Percentiles rank a stretch among this genome's conserved stretches.
phyloP scores from a whole-genome alignment of 2,797 vertebrate genomes.

The Typhlichthys eigenmanni region DNA sequence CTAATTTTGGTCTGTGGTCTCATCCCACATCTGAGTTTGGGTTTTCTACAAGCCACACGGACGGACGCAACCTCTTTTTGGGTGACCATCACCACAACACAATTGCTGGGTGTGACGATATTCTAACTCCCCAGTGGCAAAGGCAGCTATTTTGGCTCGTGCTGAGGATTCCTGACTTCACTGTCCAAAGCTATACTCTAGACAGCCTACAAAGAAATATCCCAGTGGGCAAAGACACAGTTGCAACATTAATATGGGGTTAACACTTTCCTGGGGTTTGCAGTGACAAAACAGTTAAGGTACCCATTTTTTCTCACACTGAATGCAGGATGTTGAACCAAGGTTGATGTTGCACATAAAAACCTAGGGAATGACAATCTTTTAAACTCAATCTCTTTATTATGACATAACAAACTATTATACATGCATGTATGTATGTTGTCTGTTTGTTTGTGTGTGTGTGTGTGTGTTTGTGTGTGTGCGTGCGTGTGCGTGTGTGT shows the following conservation, averaged over 20 bases:
- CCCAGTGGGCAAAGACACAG: not conserved
- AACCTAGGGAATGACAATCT: conserved; percentile 19
- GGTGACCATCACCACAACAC: conserved; percentile 59
- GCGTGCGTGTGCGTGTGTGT: too few relatives aligned
- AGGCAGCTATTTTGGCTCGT: conserved; percentile 56
- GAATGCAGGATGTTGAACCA: conserved; percentile 43
- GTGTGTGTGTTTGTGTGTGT: too few relatives aligned
- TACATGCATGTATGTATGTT: too few relatives aligned
- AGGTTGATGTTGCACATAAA: conserved; percentile 19
- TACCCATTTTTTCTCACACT: conserved; percentile 11
- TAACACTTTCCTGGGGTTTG: conserved; percentile 12
- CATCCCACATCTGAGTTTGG: conserved; percentile 64
- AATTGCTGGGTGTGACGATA: conserved; percentile 69
- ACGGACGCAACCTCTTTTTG: conserved; percentile 61
- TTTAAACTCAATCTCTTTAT: not conserved
- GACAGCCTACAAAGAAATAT: conserved; percentile 13
- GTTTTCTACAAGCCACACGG: conserved; percentile 65
- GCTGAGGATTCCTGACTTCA: conserved; percentile 23
- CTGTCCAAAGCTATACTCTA: conserved; percentile 26
- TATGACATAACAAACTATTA: too few relatives aligned
- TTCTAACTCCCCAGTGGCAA: conserved; percentile 47
- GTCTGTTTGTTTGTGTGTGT: too few relatives aligned
- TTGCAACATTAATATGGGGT: conserved; percentile 12
- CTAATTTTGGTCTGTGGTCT: conserved; percentile 71
- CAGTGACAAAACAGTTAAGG: conserved; percentile 21